A percentile compares a stretch with the other conserved stretches of the same genome.
Evolutionary conservation across 2,888 invertebrate species (phyloP).

Genomic region (Germaria angustata): DNA sequence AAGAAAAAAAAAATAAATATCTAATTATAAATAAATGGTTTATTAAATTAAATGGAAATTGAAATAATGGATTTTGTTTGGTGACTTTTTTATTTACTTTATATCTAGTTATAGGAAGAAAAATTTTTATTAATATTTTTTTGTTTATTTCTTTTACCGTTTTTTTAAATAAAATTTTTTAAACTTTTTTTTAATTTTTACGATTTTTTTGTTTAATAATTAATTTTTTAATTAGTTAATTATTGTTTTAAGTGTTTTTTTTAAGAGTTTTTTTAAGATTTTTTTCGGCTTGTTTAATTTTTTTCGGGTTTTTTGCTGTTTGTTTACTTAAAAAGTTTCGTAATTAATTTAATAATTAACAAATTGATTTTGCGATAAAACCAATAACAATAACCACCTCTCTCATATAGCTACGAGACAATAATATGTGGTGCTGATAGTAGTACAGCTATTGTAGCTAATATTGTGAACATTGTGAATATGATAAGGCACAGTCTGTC

Average conservation of each 20-base stretch:
- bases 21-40: too few species aligned
- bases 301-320: slow-evolving; percentile 69
- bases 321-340: slow-evolving; percentile 80
- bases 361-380: slow-evolving; percentile 81
- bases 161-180: slow-evolving; percentile 69
- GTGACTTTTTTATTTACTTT: slow-evolving; percentile 32
- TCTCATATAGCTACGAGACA: slow-evolving; percentile 81
- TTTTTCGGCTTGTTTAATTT: slow-evolving; percentile 69
- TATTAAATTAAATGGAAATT: too few species aligned
- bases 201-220: slow-evolving; percentile 77
- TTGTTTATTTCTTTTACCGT: slow-evolving; percentile 59
- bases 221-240: slow-evolving; percentile 71
- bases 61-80: too few species aligned
- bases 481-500: slow-evolving; percentile 99
- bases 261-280: slow-evolving; percentile 80
- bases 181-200: slow-evolving; percentile 66
- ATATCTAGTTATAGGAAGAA: slow-evolving; percentile 46
- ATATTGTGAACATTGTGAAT: slow-evolving; percentile 98
- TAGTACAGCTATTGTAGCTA: slow-evolving; percentile 97
- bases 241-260: slow-evolving; percentile 72
- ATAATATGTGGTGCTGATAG: slow-evolving; percentile 94
- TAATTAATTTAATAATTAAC: slow-evolving; percentile 81
- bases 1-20: too few species aligned
- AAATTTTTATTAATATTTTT: slow-evolving; percentile 58
- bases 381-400: slow-evolving; percentile 81